phyloP scores from a whole-genome alignment of 2,113 vertebrate genomes.

The Calonectris borealis region DNA sequence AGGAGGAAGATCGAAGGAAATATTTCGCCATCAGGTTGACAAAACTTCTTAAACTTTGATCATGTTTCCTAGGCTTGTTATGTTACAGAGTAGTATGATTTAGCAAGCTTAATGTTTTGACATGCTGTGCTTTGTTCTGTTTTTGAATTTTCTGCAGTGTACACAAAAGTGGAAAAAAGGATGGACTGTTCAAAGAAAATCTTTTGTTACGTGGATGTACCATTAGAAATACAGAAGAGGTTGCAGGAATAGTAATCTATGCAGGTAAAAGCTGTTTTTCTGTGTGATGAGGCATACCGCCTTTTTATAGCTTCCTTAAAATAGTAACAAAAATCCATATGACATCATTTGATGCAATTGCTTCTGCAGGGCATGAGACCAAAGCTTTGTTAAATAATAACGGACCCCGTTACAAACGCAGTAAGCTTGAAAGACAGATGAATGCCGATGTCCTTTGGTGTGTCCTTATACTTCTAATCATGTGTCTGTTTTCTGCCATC shows the following conservation, averaged over 20 bases:
- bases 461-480: slow-evolving; percentile 91
- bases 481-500: slow-evolving; percentile 91
- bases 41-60: neutral
- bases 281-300: neutral
- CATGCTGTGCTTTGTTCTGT: neutral
- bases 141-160: slow-evolving; percentile 72
- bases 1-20: neutral
- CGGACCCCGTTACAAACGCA: slow-evolving; percentile 96
- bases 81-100: neutral
- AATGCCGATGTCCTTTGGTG: slow-evolving; percentile 96
- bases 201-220: slow-evolving; percentile 94
- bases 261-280: slow-evolving; percentile 78
- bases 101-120: slow-evolving; percentile 18
- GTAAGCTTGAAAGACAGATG: slow-evolving; percentile 96
- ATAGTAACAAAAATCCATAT: neutral
- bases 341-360: neutral
- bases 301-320: neutral
- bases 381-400: slow-evolving; percentile 98
- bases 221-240: slow-evolving; percentile 94
- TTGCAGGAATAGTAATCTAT: slow-evolving; percentile 93
- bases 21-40: neutral
- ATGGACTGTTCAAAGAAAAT: slow-evolving; percentile 91
- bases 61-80: neutral
- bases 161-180: slow-evolving; percentile 83
- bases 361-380: slow-evolving; percentile 90